A percentile compares a stretch with the other conserved stretches of the same genome.
phyloP scores from a whole-genome alignment of 2,888 invertebrate genomes.

The Stenodema calcarata region DNA sequence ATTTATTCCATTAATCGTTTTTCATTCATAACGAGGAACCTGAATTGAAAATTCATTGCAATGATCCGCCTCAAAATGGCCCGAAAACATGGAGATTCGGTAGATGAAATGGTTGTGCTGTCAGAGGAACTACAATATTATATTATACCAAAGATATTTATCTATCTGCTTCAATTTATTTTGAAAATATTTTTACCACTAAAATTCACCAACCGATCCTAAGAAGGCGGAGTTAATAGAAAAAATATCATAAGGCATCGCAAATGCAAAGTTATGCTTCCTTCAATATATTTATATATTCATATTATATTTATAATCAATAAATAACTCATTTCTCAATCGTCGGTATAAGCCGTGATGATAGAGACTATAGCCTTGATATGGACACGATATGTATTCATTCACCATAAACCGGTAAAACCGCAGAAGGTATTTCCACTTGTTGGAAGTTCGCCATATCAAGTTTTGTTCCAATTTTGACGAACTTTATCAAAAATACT shows the following conservation, averaged over 20 bases:
- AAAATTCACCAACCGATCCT: conserved; percentile 51
- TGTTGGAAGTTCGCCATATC: conserved; percentile 13
- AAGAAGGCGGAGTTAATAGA: conserved; percentile 54
- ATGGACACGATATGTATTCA: conserved; percentile 53
- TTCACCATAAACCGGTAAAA: background rate
- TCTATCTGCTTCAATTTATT: conserved; percentile 21
- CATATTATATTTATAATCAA: conserved; percentile 46
- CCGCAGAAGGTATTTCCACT: background rate
- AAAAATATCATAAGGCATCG: conserved; percentile 54
- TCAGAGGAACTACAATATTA: conserved; percentile 33
- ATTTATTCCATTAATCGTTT: background rate
- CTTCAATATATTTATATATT: conserved; percentile 45
- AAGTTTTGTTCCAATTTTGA: conserved; percentile 12
- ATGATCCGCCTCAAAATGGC: background rate
- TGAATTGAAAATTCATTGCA: background rate
- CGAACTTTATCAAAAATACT: conserved; percentile 38
- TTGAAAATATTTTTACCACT: conserved; percentile 39
- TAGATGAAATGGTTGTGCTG: conserved; percentile 38
- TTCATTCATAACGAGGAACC: background rate
- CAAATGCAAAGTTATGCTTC: conserved; percentile 53
- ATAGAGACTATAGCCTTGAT: conserved; percentile 42
- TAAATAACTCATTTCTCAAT: conserved; percentile 39
- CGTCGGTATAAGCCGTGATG: conserved; percentile 42
- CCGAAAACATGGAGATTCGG: background rate
- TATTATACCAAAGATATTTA: conserved; percentile 11